Base-by-base conservation (phyloP, 2,113 vertebrate species). In the Raphicerus campestris region DNA sequence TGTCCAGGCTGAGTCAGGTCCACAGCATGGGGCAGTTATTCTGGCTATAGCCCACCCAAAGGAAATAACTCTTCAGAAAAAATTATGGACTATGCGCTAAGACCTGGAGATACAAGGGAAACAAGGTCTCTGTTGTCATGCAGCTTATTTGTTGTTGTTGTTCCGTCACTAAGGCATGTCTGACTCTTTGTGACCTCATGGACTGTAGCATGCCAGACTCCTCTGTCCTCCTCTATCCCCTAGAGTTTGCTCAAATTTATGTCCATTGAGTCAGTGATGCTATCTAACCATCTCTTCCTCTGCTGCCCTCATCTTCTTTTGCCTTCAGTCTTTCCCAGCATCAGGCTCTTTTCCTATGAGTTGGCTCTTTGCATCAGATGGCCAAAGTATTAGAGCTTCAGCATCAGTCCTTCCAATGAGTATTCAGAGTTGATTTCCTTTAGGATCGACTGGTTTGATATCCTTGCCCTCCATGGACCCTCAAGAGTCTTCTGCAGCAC, bases 151-250 rank as follows among this genome's bases (percentile, higher is more conserved):
- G n/a, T 35, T 10, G 17, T 32, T 63, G 17, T 61, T 60, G 26
- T 30, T 39, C 10, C 0, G 0, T 73, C 11, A 42, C 19, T 73
- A 42, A 75, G 39, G 42, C 70, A 42, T 26, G 22, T 24, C 35
- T 75, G 70, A 42, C 11, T 42, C 70, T 26, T 42, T 42, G 70
- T 42, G 22, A 42, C 22, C 35, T 42, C 35, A 75, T 42, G 70
- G 35, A 24, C 11, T 42, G 11, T 75, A 75, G 35, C 35, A 24
- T 42, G 35, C 35, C 35, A 75, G 35, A 26, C 22, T 75, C 70
- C 35, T 75, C 39, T 7, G 39, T 75, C 70, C 7, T 42, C 35
- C 11, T 7, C 35, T 42, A 4, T 42, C 11, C 11, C 35, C 3
- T 20, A 42, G 70, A 75, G 70, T 42, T 75, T 42, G 10, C 35